Percentiles rank a stretch among this genome's conserved stretches.
Evolutionary conservation across 2,797 vertebrate genomes (phyloP).

Genomic region (Danio kyathit): DNA sequence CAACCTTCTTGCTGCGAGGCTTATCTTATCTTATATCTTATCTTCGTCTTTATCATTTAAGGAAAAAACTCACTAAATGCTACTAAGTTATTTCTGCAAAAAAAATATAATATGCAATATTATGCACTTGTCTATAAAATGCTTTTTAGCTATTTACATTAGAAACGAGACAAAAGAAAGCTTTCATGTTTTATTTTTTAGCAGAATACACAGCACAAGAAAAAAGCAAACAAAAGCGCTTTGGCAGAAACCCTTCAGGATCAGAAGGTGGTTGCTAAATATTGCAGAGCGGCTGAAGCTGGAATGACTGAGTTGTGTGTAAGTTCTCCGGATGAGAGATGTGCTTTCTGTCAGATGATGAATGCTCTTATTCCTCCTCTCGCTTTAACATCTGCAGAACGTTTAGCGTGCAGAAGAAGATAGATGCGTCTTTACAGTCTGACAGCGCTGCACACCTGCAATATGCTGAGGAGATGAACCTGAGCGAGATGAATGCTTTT

Average conservation of each 20-base stretch:
- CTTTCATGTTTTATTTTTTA: too few species aligned
- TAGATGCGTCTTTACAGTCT: background rate
- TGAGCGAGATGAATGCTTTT: background rate
- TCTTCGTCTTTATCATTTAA: too few species aligned
- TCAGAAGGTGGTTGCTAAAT: slow-evolving; percentile 12
- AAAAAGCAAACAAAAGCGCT: background rate
- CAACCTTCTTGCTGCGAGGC: too few species aligned
- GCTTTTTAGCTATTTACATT: too few species aligned
- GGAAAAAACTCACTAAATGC: too few species aligned
- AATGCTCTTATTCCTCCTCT: slow-evolving; percentile 9
- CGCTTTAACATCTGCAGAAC: slow-evolving; percentile 26
- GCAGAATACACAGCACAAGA: background rate
- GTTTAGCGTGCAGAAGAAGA: background rate
- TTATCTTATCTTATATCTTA: too few species aligned
- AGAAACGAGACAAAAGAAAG: too few species aligned
- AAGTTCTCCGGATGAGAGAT: slow-evolving; percentile 8
- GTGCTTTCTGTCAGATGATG: slow-evolving; percentile 11
- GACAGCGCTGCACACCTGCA: slow-evolving; percentile 2
- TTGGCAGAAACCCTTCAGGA: background rate
- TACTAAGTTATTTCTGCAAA: too few species aligned
- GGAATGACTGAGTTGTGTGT: background rate
- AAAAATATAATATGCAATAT: too few species aligned
- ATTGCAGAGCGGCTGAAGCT: background rate
- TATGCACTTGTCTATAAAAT: too few species aligned
- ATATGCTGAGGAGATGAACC: slow-evolving; percentile 2